Evolutionary conservation across 1,140 invertebrate species (phyloP).

Genomic region (Apis florea): DNA sequence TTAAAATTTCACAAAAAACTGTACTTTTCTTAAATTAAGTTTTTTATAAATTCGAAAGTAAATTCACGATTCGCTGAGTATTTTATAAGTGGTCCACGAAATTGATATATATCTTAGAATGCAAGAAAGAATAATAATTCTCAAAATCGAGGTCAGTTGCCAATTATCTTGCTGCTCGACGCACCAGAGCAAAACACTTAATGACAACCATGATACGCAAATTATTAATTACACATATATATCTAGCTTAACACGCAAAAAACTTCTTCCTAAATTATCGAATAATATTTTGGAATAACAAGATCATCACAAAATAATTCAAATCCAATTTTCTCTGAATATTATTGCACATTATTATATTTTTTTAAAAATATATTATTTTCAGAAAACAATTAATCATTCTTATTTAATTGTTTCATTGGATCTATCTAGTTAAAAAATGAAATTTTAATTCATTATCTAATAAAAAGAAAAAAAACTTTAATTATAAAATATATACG

Average conservation of each 20-base stretch:
- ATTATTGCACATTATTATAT: neutral
- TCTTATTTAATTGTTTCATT: neutral
- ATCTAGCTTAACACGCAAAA: neutral
- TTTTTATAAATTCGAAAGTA: neutral
- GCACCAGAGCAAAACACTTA: conserved; percentile 46
- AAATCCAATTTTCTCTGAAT: neutral
- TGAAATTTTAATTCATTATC: too few relatives aligned
- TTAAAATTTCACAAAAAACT: too few relatives aligned
- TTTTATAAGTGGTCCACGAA: conserved; percentile 37
- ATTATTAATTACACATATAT: conserved; percentile 47
- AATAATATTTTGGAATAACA: neutral
- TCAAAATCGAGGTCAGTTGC: conserved; percentile 65
- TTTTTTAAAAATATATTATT: neutral
- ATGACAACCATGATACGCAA: conserved; percentile 36
- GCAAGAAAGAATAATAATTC: conserved; percentile 53
- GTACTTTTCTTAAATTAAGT: neutral
- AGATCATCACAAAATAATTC: neutral
- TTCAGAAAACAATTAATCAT: neutral
- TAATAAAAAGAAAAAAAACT: neutral
- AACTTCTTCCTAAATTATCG: neutral
- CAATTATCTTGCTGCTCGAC: conserved; percentile 64
- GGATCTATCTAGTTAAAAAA: neutral
- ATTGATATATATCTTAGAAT: conserved; percentile 9
- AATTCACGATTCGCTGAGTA: conserved; percentile 5
- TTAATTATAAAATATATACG: neutral